Percentiles rank a stretch among this genome's conserved stretches.
These are phyloP conservation scores for Spilosoma lubricipeda DNA, from an alignment of 2,888 invertebrate genomes.

Conservation along the genomic window DNA sequence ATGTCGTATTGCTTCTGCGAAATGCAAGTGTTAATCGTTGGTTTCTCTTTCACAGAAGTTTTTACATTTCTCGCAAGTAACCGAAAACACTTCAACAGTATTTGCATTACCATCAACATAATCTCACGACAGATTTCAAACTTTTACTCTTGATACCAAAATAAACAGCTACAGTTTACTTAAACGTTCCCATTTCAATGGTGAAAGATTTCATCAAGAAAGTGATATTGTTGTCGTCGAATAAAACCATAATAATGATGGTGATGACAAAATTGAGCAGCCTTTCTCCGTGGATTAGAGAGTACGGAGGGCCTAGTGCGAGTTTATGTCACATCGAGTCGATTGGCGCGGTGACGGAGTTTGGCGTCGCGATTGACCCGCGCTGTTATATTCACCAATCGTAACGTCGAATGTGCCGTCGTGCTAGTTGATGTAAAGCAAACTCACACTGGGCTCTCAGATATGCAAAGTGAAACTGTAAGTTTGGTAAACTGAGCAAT, in stretches of 20 bases:
- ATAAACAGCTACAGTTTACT: conserved; percentile 46
- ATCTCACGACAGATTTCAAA: conserved; percentile 36
- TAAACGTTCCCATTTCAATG: conserved; percentile 18
- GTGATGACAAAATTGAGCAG: conserved; percentile 41
- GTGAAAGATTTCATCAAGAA: conserved; percentile 46
- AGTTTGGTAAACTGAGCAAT: conserved; percentile 51
- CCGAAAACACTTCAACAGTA: conserved; percentile 25
- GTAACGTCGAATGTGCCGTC: too few relatives aligned
- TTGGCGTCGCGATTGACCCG: too few relatives aligned
- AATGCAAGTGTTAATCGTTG: conserved; percentile 12
- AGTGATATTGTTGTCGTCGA: conserved; percentile 36
- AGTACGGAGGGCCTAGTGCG: conserved; percentile 28
- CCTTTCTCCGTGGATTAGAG: conserved; percentile 51
- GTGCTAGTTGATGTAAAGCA: too few relatives aligned
- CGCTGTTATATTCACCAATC: too few relatives aligned
- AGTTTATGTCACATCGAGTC: too few relatives aligned
- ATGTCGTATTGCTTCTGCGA: conserved; percentile 2
- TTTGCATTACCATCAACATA: conserved; percentile 33
- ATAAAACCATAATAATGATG: conserved; percentile 40
- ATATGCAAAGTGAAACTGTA: conserved; percentile 53
- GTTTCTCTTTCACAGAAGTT: conserved; percentile 33
- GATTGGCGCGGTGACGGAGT: too few relatives aligned
- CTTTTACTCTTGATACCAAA: conserved; percentile 38
- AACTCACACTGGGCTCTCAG: neutral
- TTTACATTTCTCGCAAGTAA: conserved; percentile 7